phyloP scores from a whole-genome alignment of 2,113 vertebrate genomes.

The Candoia aspera region DNA sequence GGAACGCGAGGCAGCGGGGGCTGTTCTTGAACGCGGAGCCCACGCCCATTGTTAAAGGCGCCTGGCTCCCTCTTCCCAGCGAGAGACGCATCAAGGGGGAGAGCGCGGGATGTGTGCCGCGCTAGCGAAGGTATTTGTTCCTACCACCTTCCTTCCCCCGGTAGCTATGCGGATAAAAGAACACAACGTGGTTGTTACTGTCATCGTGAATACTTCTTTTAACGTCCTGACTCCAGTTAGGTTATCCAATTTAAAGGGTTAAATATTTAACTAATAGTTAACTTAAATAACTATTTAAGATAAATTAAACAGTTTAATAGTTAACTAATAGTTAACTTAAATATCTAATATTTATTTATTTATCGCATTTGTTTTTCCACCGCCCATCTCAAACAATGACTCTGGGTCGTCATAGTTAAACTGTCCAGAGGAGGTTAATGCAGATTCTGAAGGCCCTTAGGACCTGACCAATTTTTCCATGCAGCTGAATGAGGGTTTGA shows the following conservation, averaged over 20 bases:
- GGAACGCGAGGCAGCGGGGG: too few species aligned
- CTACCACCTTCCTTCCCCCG: background rate
- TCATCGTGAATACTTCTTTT: background rate
- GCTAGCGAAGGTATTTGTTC: slow-evolving; percentile 27
- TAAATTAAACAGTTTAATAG: too few species aligned
- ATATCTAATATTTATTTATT: too few species aligned
- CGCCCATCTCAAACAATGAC: too few species aligned
- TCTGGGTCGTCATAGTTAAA: too few species aligned
- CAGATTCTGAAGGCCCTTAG: background rate
- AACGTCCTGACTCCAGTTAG: background rate
- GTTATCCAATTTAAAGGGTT: background rate
- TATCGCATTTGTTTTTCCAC: too few species aligned
- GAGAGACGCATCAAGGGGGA: background rate
- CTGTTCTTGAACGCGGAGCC: background rate
- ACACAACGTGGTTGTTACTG: background rate
- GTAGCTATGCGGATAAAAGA: background rate
- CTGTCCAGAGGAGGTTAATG: background rate
- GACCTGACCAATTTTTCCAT: background rate
- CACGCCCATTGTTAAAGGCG: background rate
- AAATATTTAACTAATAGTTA: background rate
- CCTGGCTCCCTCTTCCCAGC: too few species aligned
- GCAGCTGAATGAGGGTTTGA: too few species aligned
- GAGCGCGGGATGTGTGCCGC: slow-evolving; percentile 4
- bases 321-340: too few species aligned
- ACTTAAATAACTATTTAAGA: background rate